Evolutionary conservation across 2,797 vertebrate genomes (phyloP), one percentile per base, ranked within the genome.

Genomic region (Botia kubotai): DNA sequence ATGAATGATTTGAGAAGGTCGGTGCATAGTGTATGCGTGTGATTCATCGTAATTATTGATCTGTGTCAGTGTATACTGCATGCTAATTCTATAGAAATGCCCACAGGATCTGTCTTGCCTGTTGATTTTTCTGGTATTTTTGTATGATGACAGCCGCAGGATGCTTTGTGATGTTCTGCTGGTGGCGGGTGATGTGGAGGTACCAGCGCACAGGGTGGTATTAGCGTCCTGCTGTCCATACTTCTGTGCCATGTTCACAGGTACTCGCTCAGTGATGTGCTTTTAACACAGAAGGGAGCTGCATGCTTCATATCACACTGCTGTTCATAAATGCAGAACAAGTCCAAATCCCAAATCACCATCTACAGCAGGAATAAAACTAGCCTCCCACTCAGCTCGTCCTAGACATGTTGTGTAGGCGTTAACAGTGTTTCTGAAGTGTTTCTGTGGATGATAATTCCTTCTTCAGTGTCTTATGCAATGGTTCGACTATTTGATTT

Each of bases 221-320:
- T 92, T 99, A 81, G 95, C 97, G 0, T 95, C 97, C 89, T 97
- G 97, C 88, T 98, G 97, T 89, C 97, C 97, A 43, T 99, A 98
- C 88, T 99, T 99, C 82, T 98, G 95, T 90, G 97, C 97, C 2
- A 99, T 99, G 97, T 99, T 99, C 91, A 98, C 97, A 95, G 97
- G 97, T 99, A 94, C 53, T 57, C 4, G 23, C 72, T 13, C 17
- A 13, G 16, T 48, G 62, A 33, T 16, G 58, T 33, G 21, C 53
- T n/a, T 55, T 39, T 14, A 13, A 57, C 33, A 26, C 10, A 16
- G 14, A 55, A n/a, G 36, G 0, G 21, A 68, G 39, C 23, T 43
- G n/a, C 66, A 7, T 67, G 43, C 29, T 29, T 12, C 21, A 53
- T 39, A 1, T 1, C 16, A 14, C 19, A 39, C 53, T 10, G 19